Evolutionary conservation across 2,113 vertebrate genomes (phyloP).

Genomic region (Elaphurus davidianus): DNA sequence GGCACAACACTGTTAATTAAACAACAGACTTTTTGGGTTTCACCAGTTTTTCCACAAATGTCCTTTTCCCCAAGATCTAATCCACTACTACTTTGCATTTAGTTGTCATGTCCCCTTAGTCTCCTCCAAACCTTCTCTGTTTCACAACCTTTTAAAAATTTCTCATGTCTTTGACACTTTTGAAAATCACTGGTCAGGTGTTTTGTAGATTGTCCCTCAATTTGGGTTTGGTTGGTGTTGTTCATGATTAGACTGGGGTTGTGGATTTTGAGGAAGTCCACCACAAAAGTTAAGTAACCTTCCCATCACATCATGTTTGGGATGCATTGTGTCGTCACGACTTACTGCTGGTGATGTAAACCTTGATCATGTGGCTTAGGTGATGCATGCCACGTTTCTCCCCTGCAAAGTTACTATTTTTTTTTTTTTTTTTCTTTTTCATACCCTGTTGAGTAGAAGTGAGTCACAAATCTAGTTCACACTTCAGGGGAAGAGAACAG

Average conservation of each 20-base stretch:
- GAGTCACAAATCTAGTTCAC: neutral
- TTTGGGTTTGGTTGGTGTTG: neutral
- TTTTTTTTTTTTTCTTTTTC: neutral
- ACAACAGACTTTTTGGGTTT: neutral
- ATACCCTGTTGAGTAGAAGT: neutral
- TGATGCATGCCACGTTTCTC: neutral
- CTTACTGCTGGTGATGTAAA: neutral
- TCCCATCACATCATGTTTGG: neutral
- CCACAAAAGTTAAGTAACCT: neutral
- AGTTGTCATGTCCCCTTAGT: neutral
- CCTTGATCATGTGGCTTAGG: neutral
- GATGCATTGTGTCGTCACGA: too few relatives aligned
- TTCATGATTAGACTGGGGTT: neutral
- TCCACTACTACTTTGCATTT: neutral
- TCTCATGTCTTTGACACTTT: neutral
- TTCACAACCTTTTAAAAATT: neutral
- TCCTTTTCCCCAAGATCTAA: neutral
- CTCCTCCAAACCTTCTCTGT: neutral
- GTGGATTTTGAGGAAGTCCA: neutral
- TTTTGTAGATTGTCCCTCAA: neutral
- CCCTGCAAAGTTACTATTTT: neutral
- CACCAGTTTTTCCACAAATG: neutral
- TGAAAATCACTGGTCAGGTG: neutral
- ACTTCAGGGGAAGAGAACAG: neutral
- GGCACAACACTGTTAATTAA: neutral